Base-by-base conservation (phyloP, 2,113 vertebrate species). In the Myiozetetes cayanensis region DNA sequence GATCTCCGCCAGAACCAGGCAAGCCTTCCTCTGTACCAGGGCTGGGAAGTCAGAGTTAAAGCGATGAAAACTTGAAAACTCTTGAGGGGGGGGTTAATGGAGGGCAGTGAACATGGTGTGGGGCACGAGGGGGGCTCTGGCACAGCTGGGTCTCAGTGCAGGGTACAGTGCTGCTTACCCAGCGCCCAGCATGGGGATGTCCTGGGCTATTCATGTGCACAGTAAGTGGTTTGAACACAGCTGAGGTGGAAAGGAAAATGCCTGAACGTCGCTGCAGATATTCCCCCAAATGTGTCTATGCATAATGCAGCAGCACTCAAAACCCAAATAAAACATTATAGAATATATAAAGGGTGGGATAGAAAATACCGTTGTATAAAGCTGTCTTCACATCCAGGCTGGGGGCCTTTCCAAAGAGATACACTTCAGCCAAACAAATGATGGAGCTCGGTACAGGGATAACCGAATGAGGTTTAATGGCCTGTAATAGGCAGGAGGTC, bases 321-420 rank as follows among this genome's bases (percentile, higher is more conserved):
- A 92, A 72, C 41, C 77, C 91, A 95, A 68, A 94, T 87, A 90
- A 92, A 96, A 85, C 70, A 63, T 87, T 84, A 89, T 15, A 52
- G 77, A 84, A 56, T 68, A 75, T 61, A 85, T 76, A 91, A 95
- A 94, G 78, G 77, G 74, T 2, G 31, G 77, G 81, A 94, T 6
- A 73, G 77, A 91, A 95, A 95, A 92, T 49, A 19, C 23, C 62
- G 7, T 82, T 68, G 35, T 61, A 93, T 93, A 95, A 96, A 96
- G 58, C 93, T 91, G 93, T 96, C 93, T 76, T 85, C 50, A 3
- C 63, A 62, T 95, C 62, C 33, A 78, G 87, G 39, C 89, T 49
- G 66, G 81, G 22, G 89, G 53, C 85, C 75, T 89, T 89, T 97
- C 91, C 90, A 90, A 46, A 82, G 62, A 87, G 89, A 91, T 80